Conservation (phyloP, 2,888 invertebrate species). For the Andrena bicolor region DNA sequence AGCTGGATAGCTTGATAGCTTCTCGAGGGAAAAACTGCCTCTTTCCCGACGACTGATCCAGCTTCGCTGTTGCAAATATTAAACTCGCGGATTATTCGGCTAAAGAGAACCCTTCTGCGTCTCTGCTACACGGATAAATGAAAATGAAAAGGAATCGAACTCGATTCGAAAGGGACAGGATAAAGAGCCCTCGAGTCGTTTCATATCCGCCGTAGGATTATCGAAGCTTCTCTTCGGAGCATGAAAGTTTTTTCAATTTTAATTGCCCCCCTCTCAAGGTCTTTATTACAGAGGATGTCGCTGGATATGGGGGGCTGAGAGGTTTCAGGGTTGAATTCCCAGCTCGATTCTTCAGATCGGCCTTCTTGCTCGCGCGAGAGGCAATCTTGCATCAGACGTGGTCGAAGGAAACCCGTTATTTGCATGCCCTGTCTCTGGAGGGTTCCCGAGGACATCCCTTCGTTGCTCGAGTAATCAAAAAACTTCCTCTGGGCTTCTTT, state of each 20-base stretch:
- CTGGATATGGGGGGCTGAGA: slow-evolving; percentile 1
- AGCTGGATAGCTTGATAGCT: neutral
- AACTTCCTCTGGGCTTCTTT: slow-evolving; percentile 55
- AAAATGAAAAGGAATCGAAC: neutral
- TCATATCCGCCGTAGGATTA: slow-evolving; percentile 32
- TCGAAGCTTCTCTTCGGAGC: neutral
- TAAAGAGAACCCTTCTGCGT: neutral
- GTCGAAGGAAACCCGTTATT: slow-evolving; percentile 64
- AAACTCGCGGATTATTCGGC: slow-evolving; percentile 24
- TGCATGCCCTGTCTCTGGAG: slow-evolving; percentile 65
- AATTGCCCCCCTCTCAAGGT: slow-evolving; percentile 14
- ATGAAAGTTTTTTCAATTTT: slow-evolving; percentile 29
- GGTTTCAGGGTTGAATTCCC: slow-evolving; percentile 6
- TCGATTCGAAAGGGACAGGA: neutral
- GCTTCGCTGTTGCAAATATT: slow-evolving; percentile 1
- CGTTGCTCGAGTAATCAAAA: slow-evolving; percentile 69
- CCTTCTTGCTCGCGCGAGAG: slow-evolving; percentile 16
- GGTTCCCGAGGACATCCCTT: slow-evolving; percentile 60
- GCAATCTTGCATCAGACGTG: slow-evolving; percentile 68
- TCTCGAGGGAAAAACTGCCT: neutral
- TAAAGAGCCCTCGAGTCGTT: neutral
- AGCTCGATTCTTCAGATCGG: neutral
- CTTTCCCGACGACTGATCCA: neutral
- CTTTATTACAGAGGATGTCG: slow-evolving; percentile 11
- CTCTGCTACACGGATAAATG: neutral